Base-by-base conservation (phyloP, 2,888 invertebrate genomes). In the Neoascia interrupta region DNA sequence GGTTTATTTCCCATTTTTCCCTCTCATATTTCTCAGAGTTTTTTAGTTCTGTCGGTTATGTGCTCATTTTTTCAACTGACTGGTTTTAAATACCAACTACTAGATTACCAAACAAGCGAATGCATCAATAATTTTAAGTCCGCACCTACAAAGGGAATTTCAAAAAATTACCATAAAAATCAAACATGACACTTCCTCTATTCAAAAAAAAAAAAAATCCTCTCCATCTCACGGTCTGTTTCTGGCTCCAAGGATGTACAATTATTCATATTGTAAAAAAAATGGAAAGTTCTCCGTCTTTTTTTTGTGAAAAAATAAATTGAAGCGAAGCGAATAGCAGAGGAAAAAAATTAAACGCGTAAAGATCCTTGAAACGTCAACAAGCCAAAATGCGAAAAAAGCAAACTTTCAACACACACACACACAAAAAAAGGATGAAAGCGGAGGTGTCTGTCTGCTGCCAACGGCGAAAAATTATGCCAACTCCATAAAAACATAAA, bases 381-480 rank as follows among this genome's bases (percentile, higher is more conserved):
- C 39, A 53, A 74, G 41, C 58, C 47, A 49, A 64, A 63, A 58
- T 37, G 15, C 37, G 19, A 49, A 34, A 51, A 60, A 39, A 15
- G 41, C 3, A 61, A 37, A 56, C 53, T n/a, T n/a, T n/a, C n/a
- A 26, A 39, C 39, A 23, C 58, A 51, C 16, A 64, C 54, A 39
- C 18, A 15, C 31, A 61, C 11, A 34, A 54, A 49, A 37, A 58
- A 63, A 63, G 53, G 34, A 74, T 47, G 39, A 64, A 66, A 66
- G 43, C 41, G 34, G 63, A 70, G 74, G 84, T 85, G 84, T 85
- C 76, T 76, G 72, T 85, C 76, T 76, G 53, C 64, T 70, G 76
- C 76, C 70, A 70, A 11, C 53, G 72, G 76, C 70, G 31, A 72
- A 60, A 76, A 70, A 70, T 64, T 70, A 76, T 76, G 36, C 58